Evolutionary conservation across 2,888 invertebrate species (phyloP), one percentile per base, ranked within the genome.

Genomic region (Macropis europaea): DNA sequence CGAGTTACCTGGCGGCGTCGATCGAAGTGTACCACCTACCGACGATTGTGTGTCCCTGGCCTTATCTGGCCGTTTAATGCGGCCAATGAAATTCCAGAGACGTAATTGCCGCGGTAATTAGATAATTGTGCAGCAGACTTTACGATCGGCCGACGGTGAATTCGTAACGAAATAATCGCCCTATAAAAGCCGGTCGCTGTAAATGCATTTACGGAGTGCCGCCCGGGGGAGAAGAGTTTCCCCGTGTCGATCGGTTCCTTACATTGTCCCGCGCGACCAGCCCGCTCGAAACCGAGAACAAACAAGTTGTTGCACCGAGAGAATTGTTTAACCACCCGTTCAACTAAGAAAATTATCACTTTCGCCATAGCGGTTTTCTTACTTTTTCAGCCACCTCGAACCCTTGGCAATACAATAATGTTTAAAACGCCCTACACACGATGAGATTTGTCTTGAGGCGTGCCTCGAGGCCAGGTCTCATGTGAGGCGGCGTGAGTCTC

Each of bases 41-140:
- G 77, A 52, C 71, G 50, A 67, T 70, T 70, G 66, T 76, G 48
- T 64, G 52, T 54, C 26, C 63, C 63, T 24, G 36, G 59, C 68
- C 77, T 81, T 82, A 76, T 74, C 71, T 73, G 50, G 59, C 45
- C 72, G 68, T 62, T 82, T 82, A 82, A 79, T 52, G 69, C 81
- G 68, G 67, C 77, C 78, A 78, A 84, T 82, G 78, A 72, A 79
- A 81, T 83, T 82, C 71, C 76, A 69, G 64, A 57, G 56, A 54
- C 70, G 81, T 82, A 83, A 83, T 83, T 83, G 81, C 78, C 76
- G 61, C 61, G 73, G 76, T 84, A 84, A 84, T 84, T 77, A 79
- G 78, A 81, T 84, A 84, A 84, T 84, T 82, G 84, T 72, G 72
- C 70, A 68, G 70, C 76, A 74, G 71, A 70, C 75, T 68, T 73